Evolutionary conservation across 2,888 invertebrate genomes (phyloP), one percentile per base, ranked within the genome.

Genomic region (Agonopterix alstromeriana): DNA sequence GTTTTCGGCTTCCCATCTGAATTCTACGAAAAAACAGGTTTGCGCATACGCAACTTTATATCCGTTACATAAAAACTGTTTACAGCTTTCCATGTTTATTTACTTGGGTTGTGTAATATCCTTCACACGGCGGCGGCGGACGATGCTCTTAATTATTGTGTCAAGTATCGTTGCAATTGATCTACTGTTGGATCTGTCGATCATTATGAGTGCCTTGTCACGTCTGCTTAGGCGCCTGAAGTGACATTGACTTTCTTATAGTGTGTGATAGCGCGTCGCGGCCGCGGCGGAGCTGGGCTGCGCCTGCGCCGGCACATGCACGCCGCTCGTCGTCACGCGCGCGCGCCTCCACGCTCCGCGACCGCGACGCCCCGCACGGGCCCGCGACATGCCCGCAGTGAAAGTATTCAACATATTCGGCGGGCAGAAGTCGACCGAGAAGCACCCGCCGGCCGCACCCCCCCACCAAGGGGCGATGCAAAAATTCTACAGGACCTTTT

Each of bases 371-470:
- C 70, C 73, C 68, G 60, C 74, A 71, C 81, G 84, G 82, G 79
- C 72, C 73, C 84, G 84, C 84, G 86, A 73, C 64, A 88, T 87
- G 87, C 88, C 88, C 87, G 86, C 84, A 84, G 88, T 87, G 86
- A 88, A 88, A 86, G 88, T 87, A 72, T 86, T 87, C 72, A 84
- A 80, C 71, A 84, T 88, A 87, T 88, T 88, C 81, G 88, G 87
- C 75, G 84, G 82, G 67, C 87, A 87, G 83, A 87, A 86, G 82
- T 81, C 86, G 74, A 68, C 82, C 77, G 86, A 86, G 72, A 86
- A 84, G 63, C 82, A 80, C 60, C 70, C 61, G 53, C 60, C 75
- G 54, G 55, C 73, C 54, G 53, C 77, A 61, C 61, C 79, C 70
- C 73, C 79, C 73, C 71, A 73, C 52, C 76, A 69, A 51, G 75